phyloP scores from a whole-genome alignment of 2,797 vertebrate genomes.

The Chrysocyon brachyurus region DNA sequence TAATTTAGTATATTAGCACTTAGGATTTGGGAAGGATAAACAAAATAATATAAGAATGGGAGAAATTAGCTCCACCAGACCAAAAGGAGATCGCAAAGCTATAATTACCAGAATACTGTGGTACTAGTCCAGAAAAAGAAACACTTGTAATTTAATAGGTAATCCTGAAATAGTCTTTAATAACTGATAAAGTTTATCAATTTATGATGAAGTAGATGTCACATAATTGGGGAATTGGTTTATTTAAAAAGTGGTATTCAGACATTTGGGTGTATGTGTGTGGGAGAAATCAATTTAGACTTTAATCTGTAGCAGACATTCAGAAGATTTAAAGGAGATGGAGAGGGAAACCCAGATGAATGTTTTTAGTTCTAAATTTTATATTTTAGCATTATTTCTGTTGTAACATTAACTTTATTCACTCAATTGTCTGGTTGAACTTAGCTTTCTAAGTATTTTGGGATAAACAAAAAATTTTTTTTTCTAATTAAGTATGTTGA shows the following conservation, averaged over 20 bases:
- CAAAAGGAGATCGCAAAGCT: not conserved
- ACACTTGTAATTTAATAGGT: not conserved
- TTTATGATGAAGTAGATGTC: not conserved
- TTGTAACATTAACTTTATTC: constrained; percentile 47
- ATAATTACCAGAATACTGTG: constrained; percentile 13
- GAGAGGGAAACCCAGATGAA: constrained; percentile 24
- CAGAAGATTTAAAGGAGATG: constrained; percentile 4
- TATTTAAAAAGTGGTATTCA: constrained; percentile 35
- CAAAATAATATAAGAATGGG: not conserved
- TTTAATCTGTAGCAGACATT: constrained; percentile 61
- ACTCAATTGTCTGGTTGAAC: constrained; percentile 1
- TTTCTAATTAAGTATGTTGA: constrained; percentile 33
- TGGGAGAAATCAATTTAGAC: not conserved
- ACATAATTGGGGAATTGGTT: not conserved
- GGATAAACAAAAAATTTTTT: not conserved
- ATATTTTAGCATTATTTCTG: constrained; percentile 27
- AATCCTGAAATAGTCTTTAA: not conserved
- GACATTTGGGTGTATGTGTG: not conserved
- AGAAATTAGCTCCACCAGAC: not conserved
- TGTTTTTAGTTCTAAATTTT: constrained; percentile 53
- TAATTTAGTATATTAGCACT: not conserved
- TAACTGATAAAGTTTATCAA: not conserved
- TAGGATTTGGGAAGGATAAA: not conserved
- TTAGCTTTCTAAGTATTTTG: constrained; percentile 32
- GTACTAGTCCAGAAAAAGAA: not conserved